phyloP scores from a whole-genome alignment of 2,888 invertebrate genomes.

The Willowsia nigromaculata region DNA sequence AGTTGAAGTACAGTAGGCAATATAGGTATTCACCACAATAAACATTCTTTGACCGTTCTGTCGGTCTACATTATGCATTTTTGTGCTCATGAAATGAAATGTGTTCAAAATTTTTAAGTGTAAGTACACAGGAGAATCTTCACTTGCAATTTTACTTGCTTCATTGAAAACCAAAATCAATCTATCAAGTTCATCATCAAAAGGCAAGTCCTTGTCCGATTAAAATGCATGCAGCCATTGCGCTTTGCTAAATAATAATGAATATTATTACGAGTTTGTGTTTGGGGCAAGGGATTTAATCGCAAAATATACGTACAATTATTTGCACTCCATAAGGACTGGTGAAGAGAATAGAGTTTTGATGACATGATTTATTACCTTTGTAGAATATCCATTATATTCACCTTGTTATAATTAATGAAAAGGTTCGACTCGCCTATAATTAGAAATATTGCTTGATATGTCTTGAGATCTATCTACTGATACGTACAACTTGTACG shows the following conservation, averaged over 20 bases:
- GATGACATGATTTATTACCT: conserved; percentile 29
- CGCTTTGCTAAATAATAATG: too few species aligned
- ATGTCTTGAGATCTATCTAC: too few species aligned
- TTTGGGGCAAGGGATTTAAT: too few species aligned
- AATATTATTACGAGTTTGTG: too few species aligned
- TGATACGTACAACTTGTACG: too few species aligned
- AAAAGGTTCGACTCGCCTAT: conserved; percentile 28
- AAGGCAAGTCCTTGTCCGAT: neutral
- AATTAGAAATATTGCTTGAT: conserved; percentile 51
- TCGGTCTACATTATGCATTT: neutral
- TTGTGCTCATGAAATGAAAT: neutral
- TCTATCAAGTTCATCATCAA: conserved; percentile 50
- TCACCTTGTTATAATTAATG: conserved; percentile 62
- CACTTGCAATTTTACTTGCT: neutral
- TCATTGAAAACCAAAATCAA: conserved; percentile 51
- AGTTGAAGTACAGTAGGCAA: neutral
- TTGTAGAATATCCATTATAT: neutral
- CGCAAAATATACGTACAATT: too few species aligned
- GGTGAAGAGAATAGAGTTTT: neutral
- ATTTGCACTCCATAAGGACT: neutral
- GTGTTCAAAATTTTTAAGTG: neutral
- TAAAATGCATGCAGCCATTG: neutral
- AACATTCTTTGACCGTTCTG: neutral
- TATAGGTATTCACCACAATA: neutral
- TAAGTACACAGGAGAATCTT: conserved; percentile 26